Base-by-base conservation (phyloP, 1,140 invertebrate species). In the Orchesella cincta region DNA sequence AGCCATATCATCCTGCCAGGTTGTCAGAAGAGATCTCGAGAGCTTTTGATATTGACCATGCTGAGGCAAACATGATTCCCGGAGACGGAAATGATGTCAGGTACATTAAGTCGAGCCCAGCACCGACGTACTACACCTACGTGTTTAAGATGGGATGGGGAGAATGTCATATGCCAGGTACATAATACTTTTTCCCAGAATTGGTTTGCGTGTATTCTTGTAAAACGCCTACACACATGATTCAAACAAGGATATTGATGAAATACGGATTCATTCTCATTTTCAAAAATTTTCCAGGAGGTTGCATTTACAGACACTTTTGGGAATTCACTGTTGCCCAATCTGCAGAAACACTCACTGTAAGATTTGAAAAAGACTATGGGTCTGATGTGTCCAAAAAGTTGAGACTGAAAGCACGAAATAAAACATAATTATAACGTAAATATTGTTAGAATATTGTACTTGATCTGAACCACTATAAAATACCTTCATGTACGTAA, bases 321-420 rank as follows among this genome's bases (percentile, higher is more conserved):
- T 78, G 77, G 77, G 77, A 78, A 72, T 78, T 78, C 54, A 51
- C 77, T 18, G 73, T 70, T 28, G 77, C 77, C 20, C 77, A 73
- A 23, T 74, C 71, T n/a, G 73, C 67, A 3, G 73, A 78, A 18
- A 78, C 77, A 34, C n/a, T 71, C 12, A 78, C 77, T 8, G 77
- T 78, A 0, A 62, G 74, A 57, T 33, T 78, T 31, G 77, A 78
- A 57, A 78, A 78, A 46, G 77, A 78, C 16, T 78, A 78, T 28
- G 77, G 77, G 20, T 75, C 73, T n/a, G 35, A 54, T 46, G 74
- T 78, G 57, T 46, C 62, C 8, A 78, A 46, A 12, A 67, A 29
- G 14, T 16, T 67, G 31, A 67, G 62, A 67, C 62, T 67, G 62
- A 67, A n/a, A 67, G 62, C 29, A n/a, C 29, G 62, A 67, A 67